These are phyloP conservation scores for Amphiprion percula DNA, from an alignment of 2,113 vertebrate species.

Conservation along the genomic window DNA sequence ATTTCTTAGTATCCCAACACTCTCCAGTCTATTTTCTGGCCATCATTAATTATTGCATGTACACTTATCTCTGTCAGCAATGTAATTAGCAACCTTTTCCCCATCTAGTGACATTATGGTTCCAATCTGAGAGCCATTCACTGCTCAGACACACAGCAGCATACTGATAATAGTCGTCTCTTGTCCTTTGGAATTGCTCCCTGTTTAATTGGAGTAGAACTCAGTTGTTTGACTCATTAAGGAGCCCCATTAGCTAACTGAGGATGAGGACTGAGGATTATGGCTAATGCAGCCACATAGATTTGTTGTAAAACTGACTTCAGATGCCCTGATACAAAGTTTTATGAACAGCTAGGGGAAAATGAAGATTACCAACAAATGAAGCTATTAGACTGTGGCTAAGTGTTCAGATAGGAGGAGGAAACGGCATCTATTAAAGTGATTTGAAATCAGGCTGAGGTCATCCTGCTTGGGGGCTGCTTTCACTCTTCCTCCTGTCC, in stretches of 20 bases:
- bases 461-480: constrained; percentile 38
- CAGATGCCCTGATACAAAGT: constrained; percentile 32
- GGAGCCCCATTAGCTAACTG: constrained; percentile 14
- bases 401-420: constrained; percentile 69
- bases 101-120: constrained; percentile 51
- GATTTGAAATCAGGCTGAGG: constrained; percentile 62
- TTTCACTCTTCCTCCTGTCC: constrained; percentile 57
- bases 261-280: constrained; percentile 45
- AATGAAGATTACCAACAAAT: constrained; percentile 45
- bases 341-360: constrained; percentile 2
- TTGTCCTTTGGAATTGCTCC: constrained; percentile 55
- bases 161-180: constrained; percentile 39
- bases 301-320: constrained; percentile 30
- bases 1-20: constrained; percentile 11
- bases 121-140: constrained; percentile 50
- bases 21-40: constrained; percentile 27
- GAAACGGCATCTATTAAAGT: constrained; percentile 58
- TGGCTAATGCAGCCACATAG: constrained; percentile 15
- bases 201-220: constrained; percentile 58
- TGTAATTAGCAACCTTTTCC: constrained; percentile 64
- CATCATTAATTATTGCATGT: constrained; percentile 36
- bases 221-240: constrained; percentile 53
- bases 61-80: constrained; percentile 53
- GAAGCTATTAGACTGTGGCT: constrained; percentile 55
- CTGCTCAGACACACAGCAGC: constrained; percentile 18